Conservation (phyloP, 1,140 invertebrate species). For the Ditylenchus dipsaci region DNA sequence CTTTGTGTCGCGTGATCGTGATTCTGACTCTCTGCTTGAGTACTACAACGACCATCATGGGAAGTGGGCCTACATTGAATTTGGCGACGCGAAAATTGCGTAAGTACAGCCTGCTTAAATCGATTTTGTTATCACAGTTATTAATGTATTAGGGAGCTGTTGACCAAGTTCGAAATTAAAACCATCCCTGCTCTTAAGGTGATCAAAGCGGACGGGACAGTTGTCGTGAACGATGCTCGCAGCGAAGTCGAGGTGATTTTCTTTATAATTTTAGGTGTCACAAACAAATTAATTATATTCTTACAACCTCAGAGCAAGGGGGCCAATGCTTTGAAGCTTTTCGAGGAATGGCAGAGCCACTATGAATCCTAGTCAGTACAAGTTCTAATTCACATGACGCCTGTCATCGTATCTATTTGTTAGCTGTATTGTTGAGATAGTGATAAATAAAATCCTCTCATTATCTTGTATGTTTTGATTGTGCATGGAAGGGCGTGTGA, state of each 20-base stretch:
- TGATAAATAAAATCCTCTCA: too few relatives aligned
- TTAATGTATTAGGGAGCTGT: constrained; percentile 26
- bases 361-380: too few relatives aligned
- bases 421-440: too few relatives aligned
- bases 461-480: too few relatives aligned
- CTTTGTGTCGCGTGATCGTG: constrained; percentile 45
- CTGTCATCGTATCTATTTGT: too few relatives aligned
- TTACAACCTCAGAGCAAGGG: constrained; percentile 8
- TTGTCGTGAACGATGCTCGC: constrained; percentile 52
- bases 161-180: constrained; percentile 51
- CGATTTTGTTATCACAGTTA: too few relatives aligned
- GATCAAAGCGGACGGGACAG: constrained; percentile 51
- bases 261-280: constrained; percentile 5
- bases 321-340: constrained; percentile 6
- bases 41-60: constrained; percentile 46
- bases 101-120: neutral
- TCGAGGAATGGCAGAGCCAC: too few relatives aligned
- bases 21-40: constrained; percentile 29
- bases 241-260: constrained; percentile 38
- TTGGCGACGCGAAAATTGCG: constrained; percentile 42
- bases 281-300: neutral
- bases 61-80: constrained; percentile 41
- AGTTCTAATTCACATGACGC: too few relatives aligned
- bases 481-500: too few relatives aligned
- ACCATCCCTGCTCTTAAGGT: constrained; percentile 51